Evolutionary conservation across 1,140 invertebrate genomes (phyloP).

Genomic region (Lethocerus indicus): DNA sequence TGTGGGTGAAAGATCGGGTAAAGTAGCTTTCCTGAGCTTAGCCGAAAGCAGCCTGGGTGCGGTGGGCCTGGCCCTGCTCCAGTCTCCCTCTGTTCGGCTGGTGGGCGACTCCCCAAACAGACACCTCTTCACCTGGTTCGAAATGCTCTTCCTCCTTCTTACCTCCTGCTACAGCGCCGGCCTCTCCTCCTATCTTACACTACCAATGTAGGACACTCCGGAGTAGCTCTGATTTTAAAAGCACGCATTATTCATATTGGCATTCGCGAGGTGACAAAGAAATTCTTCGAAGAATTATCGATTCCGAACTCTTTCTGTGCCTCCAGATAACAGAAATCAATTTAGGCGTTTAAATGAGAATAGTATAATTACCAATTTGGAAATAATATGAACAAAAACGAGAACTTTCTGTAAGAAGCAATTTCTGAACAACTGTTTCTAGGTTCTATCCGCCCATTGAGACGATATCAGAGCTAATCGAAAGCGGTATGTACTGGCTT

Average conservation of each 20-base stretch:
- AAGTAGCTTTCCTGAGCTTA: slow-evolving; percentile 6
- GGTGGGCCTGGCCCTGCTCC: slow-evolving; percentile 6
- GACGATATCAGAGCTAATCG: slow-evolving; percentile 29
- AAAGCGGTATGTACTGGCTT: slow-evolving; percentile 31
- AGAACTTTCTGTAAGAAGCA: too few species aligned
- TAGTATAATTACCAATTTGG: too few species aligned
- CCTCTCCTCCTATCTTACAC: slow-evolving; percentile 8
- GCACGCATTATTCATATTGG: too few species aligned
- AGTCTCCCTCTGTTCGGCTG: slow-evolving; percentile 3
- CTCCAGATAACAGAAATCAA: too few species aligned
- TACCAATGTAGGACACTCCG: slow-evolving; percentile 8
- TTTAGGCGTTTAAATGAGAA: too few species aligned
- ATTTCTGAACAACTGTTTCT: too few species aligned
- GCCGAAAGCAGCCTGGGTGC: slow-evolving; percentile 4
- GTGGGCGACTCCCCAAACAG: slow-evolving; percentile 10
- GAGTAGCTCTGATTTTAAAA: too few species aligned
- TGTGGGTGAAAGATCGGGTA: too few species aligned
- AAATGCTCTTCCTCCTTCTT: slow-evolving; percentile 8
- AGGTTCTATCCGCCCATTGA: slow-evolving; percentile 26
- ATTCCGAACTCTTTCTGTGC: too few species aligned
- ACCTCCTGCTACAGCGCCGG: slow-evolving; percentile 1
- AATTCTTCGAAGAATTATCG: too few species aligned
- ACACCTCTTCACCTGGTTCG: slow-evolving; percentile 10
- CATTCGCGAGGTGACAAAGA: too few species aligned
- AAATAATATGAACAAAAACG: too few species aligned